Base-by-base conservation (phyloP, 2,888 invertebrate species). In the Cryptus armator region DNA sequence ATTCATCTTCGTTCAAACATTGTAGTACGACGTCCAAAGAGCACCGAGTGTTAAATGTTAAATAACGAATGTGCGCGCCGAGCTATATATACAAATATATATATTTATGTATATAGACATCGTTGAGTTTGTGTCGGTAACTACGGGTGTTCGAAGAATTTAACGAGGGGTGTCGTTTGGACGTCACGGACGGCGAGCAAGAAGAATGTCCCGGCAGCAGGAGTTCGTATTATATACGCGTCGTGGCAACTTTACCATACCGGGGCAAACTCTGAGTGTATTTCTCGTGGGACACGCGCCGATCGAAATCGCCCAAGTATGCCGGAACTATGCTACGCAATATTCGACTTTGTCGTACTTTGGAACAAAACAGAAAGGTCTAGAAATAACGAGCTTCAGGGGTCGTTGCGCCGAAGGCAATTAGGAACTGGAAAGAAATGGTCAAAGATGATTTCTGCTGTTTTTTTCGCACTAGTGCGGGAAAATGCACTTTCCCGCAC, bases 131-230 rank as follows among this genome's bases (percentile, higher is more conserved):
- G 56, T 32, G 46, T 46, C 66, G 46, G 70, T 66, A 62, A 76
- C 48, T 24, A 37, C 43, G 68, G 10, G 71, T 44, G 77, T 82
- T 82, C 37, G 62, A 37, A 82, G 85, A 79, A 82, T 85, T 82
- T 76, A 12, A 48, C 75, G 75, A 79, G 85, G 84, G 82, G 72
- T 80, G 79, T 82, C 75, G 77, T 75, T 74, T 59, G 37, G 48
- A 19, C 82, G 85, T 85, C 76, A 85, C 79, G 85, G 85, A 51
- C 53, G 48, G 64, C 76, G 82, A 76, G 67, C 85, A 82, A 79
- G 85, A 85, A 82, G 85, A 85, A 85, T 85, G 81, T 72, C 59
- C 66, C 76, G 70, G 64, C 44, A 51, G 66, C 71, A 37, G 56
- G 44, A 76, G 62, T 51, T 76, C 48, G 70, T 67, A 43, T 70